Evolutionary conservation across 2,113 vertebrate genomes (phyloP).

Genomic region (Poicephalus gulielmi): DNA sequence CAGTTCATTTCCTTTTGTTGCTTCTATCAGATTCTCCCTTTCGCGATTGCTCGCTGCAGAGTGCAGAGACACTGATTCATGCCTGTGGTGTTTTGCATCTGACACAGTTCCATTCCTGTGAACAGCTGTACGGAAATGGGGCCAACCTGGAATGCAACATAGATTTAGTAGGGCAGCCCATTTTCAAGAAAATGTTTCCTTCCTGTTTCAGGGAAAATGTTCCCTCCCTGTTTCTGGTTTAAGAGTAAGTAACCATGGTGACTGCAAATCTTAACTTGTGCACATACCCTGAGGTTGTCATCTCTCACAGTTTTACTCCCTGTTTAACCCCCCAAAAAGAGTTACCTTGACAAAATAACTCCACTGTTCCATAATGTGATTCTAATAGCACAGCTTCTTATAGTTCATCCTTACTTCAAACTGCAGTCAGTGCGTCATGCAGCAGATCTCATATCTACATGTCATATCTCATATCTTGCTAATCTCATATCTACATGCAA

Average conservation of each 20-base stretch:
- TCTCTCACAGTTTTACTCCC: background rate
- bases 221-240: background rate
- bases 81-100: background rate
- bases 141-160: background rate
- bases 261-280: background rate
- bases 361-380: background rate
- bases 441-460: background rate
- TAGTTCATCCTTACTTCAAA: background rate
- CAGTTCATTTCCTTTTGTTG: background rate
- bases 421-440: background rate
- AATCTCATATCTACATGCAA: background rate
- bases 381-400: background rate
- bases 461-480: background rate
- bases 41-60: background rate
- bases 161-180: background rate
- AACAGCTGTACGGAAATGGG: background rate
- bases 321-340: background rate
- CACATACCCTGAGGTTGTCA: background rate
- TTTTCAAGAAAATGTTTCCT: background rate
- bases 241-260: conserved; percentile 44
- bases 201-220: background rate
- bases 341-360: background rate
- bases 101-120: background rate
- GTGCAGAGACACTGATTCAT: background rate
- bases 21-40: background rate